Evolutionary conservation across 2,113 vertebrate genomes (phyloP), one percentile per base, ranked within the genome.

Genomic region (Scytalopus superciliaris): DNA sequence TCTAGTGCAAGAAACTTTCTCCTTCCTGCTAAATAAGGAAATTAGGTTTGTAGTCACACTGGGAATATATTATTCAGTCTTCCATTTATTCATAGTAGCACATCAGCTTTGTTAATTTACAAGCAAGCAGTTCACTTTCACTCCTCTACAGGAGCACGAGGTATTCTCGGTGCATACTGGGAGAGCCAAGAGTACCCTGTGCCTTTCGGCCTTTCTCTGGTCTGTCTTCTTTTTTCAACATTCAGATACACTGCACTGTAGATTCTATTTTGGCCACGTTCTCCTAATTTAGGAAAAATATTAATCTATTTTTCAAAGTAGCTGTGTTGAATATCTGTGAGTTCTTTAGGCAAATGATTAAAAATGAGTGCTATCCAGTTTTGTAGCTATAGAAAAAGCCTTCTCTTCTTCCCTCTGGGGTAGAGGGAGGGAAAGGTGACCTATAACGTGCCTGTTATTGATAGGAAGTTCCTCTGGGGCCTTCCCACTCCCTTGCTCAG

Each of bases 11-110:
- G 77, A 68, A 53, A 11, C 64, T 92, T 91, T 91, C 21, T 87
- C 50, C 75, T 90, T 86, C 30, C 64, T 87, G 25, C 86, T 94
- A 90, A 96, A 92, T 67, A 80, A 52, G 86, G 89, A 95, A 97
- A 95, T 90, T 19, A 92, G 83, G 90, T 89, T 93, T 84, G 55
- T 70, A 78, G 76, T 89, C 89, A 55, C 93, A 35, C 56, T 78
- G 95, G 94, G 96, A 95, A 11, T 74, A 25, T 44, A 53, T 93
- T 84, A 56, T 74, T 86, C 55, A 62, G 50, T 19, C 72, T 83
- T 77, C 79, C 55, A 0, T 90, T 94, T 95, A 88, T 79, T 92
- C 67, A 33, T 57, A 90, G 82, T 60, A 88, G 55, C 45, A 88
- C 88, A 80, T 91, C 49, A 83, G n/a, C 55, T 77, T 64, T 80